Base-by-base conservation (phyloP, 2,888 invertebrate species). In the Cyclophora punctaria region DNA sequence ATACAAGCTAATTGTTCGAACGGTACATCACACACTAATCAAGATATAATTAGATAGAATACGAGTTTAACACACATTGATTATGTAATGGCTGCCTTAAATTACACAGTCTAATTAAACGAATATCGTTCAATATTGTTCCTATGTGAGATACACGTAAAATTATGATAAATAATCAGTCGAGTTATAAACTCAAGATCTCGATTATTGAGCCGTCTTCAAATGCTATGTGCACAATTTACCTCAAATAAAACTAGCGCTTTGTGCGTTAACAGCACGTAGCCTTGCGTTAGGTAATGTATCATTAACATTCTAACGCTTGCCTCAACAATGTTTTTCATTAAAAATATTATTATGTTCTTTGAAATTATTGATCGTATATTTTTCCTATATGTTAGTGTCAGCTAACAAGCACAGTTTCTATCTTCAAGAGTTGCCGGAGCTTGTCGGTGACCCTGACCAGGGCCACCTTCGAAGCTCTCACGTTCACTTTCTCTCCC, bases 401-500 rank as follows among this genome's bases (percentile, higher is more conserved):
- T 89, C 91, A 90, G 86, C 91, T 90, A 80, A 95, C 92, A 60
- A 92, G 83, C 59, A 93, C 91, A 57, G 92, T 93, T 83, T 96
- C 95, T 53, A 96, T 93, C 75, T 94, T 95, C 67, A 96, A 90
- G 73, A 96, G 90, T 81, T 94, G 93, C 67, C 92, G 91, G 62
- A 96, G 93, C 77, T 93, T 94, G 69, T 96, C 95, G 65, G 95
- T 96, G 85, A 96, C 95, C 73, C 93, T 92, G 60, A 96, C 93
- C 51, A 96, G 91, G 48, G 93, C 92, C 64, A 96, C 93, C 79
- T 95, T 95, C 47, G 95, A 94, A 44, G 94, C 93, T 52, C 95
- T 91, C 50, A 94, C 92, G 76, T 95, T 95, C 55, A 95, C 90
- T 73, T 94, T 93, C 75, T 94, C 95, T 40, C 94, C 94, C 45